Evolutionary conservation across 1,140 invertebrate genomes (phyloP).

Genomic region (Halictus rubicundus): DNA sequence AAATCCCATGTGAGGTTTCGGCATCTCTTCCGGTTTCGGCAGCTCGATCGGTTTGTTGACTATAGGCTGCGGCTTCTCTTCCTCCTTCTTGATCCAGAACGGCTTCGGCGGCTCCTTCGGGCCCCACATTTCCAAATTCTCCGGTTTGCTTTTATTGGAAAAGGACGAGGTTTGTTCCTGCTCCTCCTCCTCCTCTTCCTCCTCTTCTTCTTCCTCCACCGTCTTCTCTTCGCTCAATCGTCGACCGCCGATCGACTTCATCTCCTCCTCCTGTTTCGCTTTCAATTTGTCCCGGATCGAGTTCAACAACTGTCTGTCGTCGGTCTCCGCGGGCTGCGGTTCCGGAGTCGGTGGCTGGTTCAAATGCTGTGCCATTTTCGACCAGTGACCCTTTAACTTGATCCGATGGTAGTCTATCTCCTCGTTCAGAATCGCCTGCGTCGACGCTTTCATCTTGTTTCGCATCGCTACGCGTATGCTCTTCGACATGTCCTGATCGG

Average conservation of each 20-base stretch:
- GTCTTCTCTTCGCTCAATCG: constrained; percentile 49
- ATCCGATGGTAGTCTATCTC: constrained; percentile 75
- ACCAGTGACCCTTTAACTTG: constrained; percentile 67
- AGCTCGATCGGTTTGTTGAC: constrained; percentile 63
- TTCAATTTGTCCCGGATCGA: constrained; percentile 78
- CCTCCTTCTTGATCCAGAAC: constrained; percentile 79
- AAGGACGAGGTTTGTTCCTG: constrained; percentile 76
- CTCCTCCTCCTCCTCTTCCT: constrained; percentile 53
- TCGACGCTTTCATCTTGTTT: constrained; percentile 81
- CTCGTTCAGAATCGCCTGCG: constrained; percentile 79
- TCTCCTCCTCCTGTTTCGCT: constrained; percentile 78
- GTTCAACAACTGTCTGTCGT: constrained; percentile 74
- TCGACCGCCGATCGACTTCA: constrained; percentile 66
- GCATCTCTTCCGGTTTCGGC: constrained; percentile 78
- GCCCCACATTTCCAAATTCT: constrained; percentile 74
- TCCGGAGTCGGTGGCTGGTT: constrained; percentile 61
- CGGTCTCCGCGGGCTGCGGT: constrained; percentile 50
- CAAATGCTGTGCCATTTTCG: constrained; percentile 56
- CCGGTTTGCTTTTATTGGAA: constrained; percentile 61
- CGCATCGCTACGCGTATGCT: constrained; percentile 86
- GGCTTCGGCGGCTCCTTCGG: constrained; percentile 78
- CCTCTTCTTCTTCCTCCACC: constrained; percentile 40
- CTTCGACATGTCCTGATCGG: constrained; percentile 80
- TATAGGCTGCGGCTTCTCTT: constrained; percentile 69
- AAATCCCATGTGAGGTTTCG: constrained; percentile 79